Percentiles rank a stretch among this genome's conserved stretches.
phyloP scores from a whole-genome alignment of 2,888 invertebrate species.

The Pollenia amentaria region DNA sequence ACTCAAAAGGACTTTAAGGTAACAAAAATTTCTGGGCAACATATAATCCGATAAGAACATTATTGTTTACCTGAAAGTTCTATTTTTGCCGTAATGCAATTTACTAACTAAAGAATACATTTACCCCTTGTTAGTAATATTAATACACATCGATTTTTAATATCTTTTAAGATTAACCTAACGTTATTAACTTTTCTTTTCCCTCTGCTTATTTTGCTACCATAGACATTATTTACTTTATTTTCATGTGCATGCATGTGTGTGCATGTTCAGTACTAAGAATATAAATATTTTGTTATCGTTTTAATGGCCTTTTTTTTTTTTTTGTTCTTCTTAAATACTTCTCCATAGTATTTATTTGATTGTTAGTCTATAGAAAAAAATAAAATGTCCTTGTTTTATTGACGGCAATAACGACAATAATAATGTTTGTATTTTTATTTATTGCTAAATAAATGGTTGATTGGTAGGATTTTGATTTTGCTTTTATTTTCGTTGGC shows the following conservation, averaged over 20 bases:
- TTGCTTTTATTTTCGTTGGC: conserved; percentile 18
- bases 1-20: background rate
- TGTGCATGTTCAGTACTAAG: conserved; percentile 12
- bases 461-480: conserved; percentile 64
- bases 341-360: conserved; percentile 2
- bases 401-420: conserved; percentile 64
- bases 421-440: conserved; percentile 67
- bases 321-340: background rate
- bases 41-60: too few relatives aligned
- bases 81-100: too few relatives aligned
- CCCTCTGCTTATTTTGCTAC: background rate
- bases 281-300: conserved; percentile 68
- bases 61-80: too few relatives aligned
- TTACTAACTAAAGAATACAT: too few relatives aligned
- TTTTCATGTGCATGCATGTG: background rate
- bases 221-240: conserved; percentile 19
- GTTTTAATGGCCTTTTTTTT: conserved; percentile 62
- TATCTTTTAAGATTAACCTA: background rate
- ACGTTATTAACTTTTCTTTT: background rate
- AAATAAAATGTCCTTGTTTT: conserved; percentile 44
- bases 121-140: too few relatives aligned
- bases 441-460: conserved; percentile 67
- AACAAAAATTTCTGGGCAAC: too few relatives aligned
- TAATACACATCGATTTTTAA: background rate
- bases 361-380: conserved; percentile 30